These are phyloP conservation scores for Strix aluco DNA, from an alignment of 2,113 vertebrate species.

Conservation along the genomic window DNA sequence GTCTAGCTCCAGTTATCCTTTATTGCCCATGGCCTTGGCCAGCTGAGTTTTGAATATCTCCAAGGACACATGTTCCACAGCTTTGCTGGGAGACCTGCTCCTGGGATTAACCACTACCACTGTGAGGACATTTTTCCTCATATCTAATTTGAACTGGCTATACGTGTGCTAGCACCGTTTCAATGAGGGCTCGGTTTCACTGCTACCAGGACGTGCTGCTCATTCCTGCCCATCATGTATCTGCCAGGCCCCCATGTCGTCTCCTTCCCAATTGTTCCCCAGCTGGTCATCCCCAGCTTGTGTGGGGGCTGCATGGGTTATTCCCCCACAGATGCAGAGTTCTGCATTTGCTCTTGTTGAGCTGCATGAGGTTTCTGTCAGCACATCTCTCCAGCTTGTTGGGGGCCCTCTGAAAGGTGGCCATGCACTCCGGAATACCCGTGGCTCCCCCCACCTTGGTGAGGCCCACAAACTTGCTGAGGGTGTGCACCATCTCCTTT, in stretches of 20 bases:
- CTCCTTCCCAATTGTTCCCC: neutral
- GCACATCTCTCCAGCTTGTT: neutral
- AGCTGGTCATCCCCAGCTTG: rapidly evolving
- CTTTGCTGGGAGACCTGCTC: neutral
- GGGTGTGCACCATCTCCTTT: neutral
- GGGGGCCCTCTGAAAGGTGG: too few species aligned
- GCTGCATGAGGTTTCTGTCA: neutral
- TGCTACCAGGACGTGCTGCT: neutral
- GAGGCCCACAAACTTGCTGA: neutral
- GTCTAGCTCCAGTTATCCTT: neutral
- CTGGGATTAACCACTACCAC: neutral
- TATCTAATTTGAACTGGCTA: neutral
- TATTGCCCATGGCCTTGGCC: neutral
- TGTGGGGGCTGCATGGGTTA: neutral
- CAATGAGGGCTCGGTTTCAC: rapidly evolving
- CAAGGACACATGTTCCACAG: neutral
- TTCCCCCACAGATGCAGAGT: neutral
- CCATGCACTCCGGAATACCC: neutral
- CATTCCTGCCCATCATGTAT: neutral
- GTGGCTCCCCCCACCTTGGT: rapidly evolving
- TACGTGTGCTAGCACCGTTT: rapidly evolving
- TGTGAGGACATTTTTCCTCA: neutral
- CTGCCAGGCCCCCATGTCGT: neutral
- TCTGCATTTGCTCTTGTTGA: neutral
- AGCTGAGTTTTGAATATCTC: neutral